Base-by-base conservation (phyloP, 2,113 vertebrate genomes). In the Scatophagus argus region DNA sequence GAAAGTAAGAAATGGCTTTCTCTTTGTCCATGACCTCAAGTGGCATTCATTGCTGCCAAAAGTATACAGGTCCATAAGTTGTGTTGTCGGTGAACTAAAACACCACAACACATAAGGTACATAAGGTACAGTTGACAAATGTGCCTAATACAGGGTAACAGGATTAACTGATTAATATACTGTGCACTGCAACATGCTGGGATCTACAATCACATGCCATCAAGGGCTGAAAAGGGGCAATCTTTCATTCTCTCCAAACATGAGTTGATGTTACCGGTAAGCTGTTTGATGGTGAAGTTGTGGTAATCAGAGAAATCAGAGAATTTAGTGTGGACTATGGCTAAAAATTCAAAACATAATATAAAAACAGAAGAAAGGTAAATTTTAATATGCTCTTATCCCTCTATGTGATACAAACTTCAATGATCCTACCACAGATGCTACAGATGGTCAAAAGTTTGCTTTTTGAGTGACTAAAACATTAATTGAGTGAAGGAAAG, bases 1-100 rank as follows among this genome's bases (percentile, higher is more conserved):
- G n/a, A 70, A 79, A 63, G 27, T 87, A 58, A 66, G 11, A 51
- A 60, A 14, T 46, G 2, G n/a, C 17, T 43, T 32, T 16, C 27
- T 21, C 6, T 39, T 61, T 77, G 49, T 23, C 67, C 25, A n/a
- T 56, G 41, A 62, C 4, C 54, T 69, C 19, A 0, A 64, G 19
- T 82, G 29, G 39, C 12, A 66, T 71, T 73, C 10, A 25, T 72
- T 47, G 14, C 58, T 51, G 8, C 17, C n/a, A 31, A 21, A 61
- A 63, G 21, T 11, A 46, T 29, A 65, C 12, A 36, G 43, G 19
- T 7, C 41, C 6, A 60, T 36, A 60, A 36, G 34, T 34, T 10
- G 2, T 25, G 21, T n/a, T 51, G 17, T 27, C 43, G 3, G n/a
- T 23, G 39, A 55, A 56, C 38, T 21, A 65, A 3, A 63, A 41